Base-by-base conservation (phyloP, 2,888 invertebrate species). In the Choristoneura rosaceana region DNA sequence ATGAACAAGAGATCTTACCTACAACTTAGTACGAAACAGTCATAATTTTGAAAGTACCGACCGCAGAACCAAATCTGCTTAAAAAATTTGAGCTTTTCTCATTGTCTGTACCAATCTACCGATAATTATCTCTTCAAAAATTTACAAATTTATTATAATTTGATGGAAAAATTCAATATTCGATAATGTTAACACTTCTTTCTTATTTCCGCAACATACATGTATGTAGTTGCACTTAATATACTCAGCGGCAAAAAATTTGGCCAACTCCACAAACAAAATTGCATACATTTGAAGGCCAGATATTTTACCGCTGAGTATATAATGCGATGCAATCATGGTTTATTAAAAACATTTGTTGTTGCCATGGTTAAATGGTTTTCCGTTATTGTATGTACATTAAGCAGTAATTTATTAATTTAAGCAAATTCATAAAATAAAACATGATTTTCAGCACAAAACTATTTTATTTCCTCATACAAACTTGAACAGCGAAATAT, bases 381-480 rank as follows among this genome's bases (percentile, higher is more conserved):
- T 17, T 15, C 3, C 15, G 2, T 52, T 3, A 9, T 8, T 52
- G 15, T 10, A 55, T 55, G 25, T n/a, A 47, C n/a, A 47, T n/a
- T 47, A 47, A 47, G n/a, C 12, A 55, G 1, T 10, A 25, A 55
- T 55, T 10, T 55, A 25, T 52, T 17, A 52, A 17, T 38, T 17
- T 71, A 71, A 67, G 58, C 12, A 55, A 17, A 55, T 52, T 55
- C 15, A 0, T 14, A 47, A 63, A 71, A 71, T 71, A 63, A 71
- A 71, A 67, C 62, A 33, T 60, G 63, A 25, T 64, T 69, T 69
- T 50, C 69, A 65, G 69, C 69, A 69, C 60, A 65, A 73, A 64
- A 64, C 69, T 59, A 64, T 73, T 73, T 69, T 69, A 71, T 71
- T 38, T 17, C 52, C 14, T 66, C 65, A 47, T 59, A 62, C 45